Percentiles rank a stretch among this genome's conserved stretches.
Conservation (phyloP, 2,888 invertebrate genomes). For the Idaea dimidiata region DNA sequence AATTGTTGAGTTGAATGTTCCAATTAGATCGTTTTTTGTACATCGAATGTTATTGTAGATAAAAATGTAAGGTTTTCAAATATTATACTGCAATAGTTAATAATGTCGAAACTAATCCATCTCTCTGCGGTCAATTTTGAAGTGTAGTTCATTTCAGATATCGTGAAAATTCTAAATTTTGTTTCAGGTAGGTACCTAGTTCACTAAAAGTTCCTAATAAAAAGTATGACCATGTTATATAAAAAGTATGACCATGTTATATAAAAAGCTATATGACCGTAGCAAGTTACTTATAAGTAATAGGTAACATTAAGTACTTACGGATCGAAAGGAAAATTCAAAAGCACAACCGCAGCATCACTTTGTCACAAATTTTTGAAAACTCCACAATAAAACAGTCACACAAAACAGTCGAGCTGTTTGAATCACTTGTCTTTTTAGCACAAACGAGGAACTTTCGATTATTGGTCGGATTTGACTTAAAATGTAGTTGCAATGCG, state of each 20-base stretch:
- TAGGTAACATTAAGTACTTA: constrained; percentile 46
- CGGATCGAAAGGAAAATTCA: constrained; percentile 54
- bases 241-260: no score
- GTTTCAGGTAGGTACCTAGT: background rate
- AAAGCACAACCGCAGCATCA: constrained; percentile 63
- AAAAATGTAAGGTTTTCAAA: background rate
- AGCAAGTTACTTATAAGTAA: background rate
- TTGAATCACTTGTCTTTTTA: constrained; percentile 40
- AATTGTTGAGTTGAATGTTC: background rate
- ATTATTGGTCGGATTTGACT: constrained; percentile 29
- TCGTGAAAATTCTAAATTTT: background rate
- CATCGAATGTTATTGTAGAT: background rate
- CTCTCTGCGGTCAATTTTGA: background rate
- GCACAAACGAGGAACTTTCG: constrained; percentile 28
- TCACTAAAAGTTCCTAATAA: no score
- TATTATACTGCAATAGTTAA: background rate
- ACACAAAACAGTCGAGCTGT: constrained; percentile 53
- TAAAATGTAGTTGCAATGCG: constrained; percentile 29
- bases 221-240: no score
- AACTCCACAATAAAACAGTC: constrained; percentile 34
- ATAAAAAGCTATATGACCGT: no score
- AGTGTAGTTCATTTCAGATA: background rate
- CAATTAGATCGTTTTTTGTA: background rate
- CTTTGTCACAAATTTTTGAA: constrained; percentile 55
- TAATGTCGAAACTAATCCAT: background rate